Evolutionary conservation across 2,113 vertebrate genomes (phyloP).

Genomic region (Anhinga rufa): DNA sequence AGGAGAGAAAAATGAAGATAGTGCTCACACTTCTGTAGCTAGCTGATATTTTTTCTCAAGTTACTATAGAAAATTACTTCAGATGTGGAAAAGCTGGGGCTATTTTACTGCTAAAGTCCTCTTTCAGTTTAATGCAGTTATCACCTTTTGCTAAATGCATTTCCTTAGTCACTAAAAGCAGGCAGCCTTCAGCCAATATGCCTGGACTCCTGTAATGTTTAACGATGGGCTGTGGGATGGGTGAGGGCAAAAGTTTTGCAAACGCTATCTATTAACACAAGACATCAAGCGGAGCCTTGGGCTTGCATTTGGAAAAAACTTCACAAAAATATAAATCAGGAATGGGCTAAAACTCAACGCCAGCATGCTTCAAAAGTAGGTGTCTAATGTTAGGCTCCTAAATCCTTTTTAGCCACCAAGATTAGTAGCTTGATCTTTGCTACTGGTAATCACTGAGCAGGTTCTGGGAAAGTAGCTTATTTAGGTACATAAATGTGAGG

Average conservation of each 20-base stretch:
- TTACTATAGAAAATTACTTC: not conserved
- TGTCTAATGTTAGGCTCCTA: conserved; percentile 12
- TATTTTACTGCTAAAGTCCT: not conserved
- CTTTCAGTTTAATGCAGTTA: not conserved
- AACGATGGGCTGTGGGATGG: not conserved
- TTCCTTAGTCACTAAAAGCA: not conserved
- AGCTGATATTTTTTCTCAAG: not conserved
- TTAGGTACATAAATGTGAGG: not conserved
- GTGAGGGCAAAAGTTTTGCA: not conserved
- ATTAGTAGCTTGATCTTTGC: conserved; percentile 35
- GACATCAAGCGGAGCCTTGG: not conserved
- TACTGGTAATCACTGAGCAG: not conserved
- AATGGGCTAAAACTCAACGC: not conserved
- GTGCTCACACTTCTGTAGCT: not conserved
- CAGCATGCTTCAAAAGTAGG: not conserved
- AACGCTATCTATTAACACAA: not conserved
- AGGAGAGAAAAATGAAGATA: not conserved
- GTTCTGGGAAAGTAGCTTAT: not conserved
- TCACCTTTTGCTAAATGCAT: not conserved
- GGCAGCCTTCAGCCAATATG: not conserved
- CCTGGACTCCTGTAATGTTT: not conserved
- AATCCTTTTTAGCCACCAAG: not conserved
- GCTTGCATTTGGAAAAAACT: not conserved
- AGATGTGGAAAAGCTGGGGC: not conserved
- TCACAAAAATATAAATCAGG: not conserved